Conservation (phyloP, 1,140 invertebrate species). For the Monochamus saltuarius region DNA sequence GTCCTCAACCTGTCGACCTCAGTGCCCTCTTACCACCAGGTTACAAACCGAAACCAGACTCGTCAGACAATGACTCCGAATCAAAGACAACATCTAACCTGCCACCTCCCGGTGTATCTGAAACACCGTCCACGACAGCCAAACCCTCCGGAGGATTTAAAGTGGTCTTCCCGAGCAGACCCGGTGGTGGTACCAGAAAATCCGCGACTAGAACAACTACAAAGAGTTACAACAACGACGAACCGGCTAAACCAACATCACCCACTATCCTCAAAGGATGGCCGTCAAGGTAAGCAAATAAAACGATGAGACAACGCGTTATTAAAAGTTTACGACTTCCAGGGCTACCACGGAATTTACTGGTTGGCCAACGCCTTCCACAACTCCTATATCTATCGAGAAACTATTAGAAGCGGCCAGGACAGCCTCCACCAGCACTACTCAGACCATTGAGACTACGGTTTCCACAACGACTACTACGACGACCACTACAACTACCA, state of each 20-base stretch:
- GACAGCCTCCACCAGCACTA: constrained; percentile 58
- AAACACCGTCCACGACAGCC: constrained; percentile 41
- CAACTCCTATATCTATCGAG: constrained; percentile 80
- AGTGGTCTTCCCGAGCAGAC: constrained; percentile 76
- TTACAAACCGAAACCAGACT: constrained; percentile 52
- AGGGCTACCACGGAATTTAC: constrained; percentile 86
- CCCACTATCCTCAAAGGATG: constrained; percentile 78
- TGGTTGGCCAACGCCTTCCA: constrained; percentile 82
- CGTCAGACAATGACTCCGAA: constrained; percentile 31
- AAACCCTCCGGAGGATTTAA: constrained; percentile 60
- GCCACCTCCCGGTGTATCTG: constrained; percentile 60
- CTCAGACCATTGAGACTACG: constrained; percentile 55
- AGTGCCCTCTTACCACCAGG: constrained; percentile 61
- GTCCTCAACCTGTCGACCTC: constrained; percentile 30
- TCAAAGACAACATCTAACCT: constrained; percentile 42
- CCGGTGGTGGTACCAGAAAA: constrained; percentile 63
- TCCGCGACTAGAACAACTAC: constrained; percentile 63
- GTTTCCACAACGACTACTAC: constrained; percentile 69
- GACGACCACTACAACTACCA: constrained; percentile 73
- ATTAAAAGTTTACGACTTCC: constrained; percentile 25
- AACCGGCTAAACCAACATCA: constrained; percentile 53
- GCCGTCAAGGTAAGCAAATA: constrained; percentile 65
- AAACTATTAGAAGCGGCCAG: constrained; percentile 74
- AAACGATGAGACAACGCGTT: background rate
- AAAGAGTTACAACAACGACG: constrained; percentile 50